Evolutionary conservation across 2,888 invertebrate genomes (phyloP), one percentile per base, ranked within the genome.

Genomic region (Cabera pusaria): DNA sequence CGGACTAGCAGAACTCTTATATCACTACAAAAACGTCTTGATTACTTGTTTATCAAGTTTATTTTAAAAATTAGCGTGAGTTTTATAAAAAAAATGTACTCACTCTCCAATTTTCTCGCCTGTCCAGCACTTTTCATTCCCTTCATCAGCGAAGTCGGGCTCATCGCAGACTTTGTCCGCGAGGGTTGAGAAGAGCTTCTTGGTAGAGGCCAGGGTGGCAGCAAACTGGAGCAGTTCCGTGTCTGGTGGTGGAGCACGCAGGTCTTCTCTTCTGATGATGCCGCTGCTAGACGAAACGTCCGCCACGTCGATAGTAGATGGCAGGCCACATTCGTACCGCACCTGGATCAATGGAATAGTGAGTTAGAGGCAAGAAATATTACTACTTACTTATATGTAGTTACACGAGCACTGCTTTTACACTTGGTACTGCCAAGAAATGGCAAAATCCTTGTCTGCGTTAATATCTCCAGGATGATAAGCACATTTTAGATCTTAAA

Each of bases 111-210:
- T 88, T 44, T 91, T 77, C 53, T 93, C 92, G 27, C 96, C 96
- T 66, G 96, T 96, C 96, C 96, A 96, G 76, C 96, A 96, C 48
- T 90, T 91, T 20, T 92, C 91, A 43, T 93, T 92, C 53, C 92
- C 92, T 19, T 90, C 90, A 14, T 90, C 90, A 26, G 93, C 92
- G 49, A 93, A 91, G 55, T 91, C 92, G 0, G 92, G 91, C 52
- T 95, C 94, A 51, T 93, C 92, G 79, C 96, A 96, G 29, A 96
- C 83, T 59, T 92, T 92, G 76, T 96, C 95, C 2, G 97, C 95
- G 20, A 97, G 90, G 56, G 93, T 92, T 16, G 93, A 92, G 82
- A 96, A 98, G 73, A 97, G 95, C 59, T 95, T 94, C 75, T 94
- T 94, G 41, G 94, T 95, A 63, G 91, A 90, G 9, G 92, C 91